These are phyloP conservation scores for Pharmacophagus antenor DNA, from an alignment of 2,888 invertebrate genomes.

Conservation along the genomic window DNA sequence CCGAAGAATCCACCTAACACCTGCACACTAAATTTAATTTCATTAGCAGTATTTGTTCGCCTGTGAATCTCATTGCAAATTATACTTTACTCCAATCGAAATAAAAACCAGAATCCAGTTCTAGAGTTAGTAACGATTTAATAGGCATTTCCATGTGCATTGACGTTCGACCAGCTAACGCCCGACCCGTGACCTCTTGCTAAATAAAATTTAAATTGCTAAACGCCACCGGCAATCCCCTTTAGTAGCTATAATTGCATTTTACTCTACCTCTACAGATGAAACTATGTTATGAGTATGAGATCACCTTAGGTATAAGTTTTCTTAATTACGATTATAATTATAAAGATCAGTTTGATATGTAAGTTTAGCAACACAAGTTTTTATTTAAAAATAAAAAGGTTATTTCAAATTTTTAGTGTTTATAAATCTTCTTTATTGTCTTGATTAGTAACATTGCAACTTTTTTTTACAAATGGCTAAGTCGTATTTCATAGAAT, in stretches of 20 bases:
- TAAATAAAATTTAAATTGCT: conserved; percentile 41
- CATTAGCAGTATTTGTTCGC: conserved; percentile 17
- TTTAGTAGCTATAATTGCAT: conserved; percentile 38
- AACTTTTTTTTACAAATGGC: no score
- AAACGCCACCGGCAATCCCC: conserved; percentile 38
- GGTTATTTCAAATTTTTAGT: no score
- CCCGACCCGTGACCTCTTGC: conserved; percentile 42
- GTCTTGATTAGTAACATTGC: no score
- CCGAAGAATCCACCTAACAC: conserved; percentile 23
- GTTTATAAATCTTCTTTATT: no score
- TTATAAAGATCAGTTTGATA: no score
- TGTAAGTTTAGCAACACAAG: background rate
- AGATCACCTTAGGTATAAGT: background rate
- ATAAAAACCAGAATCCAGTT: conserved; percentile 1
- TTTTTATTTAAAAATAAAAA: background rate
- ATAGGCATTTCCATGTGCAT: conserved; percentile 25
- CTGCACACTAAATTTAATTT: conserved; percentile 28
- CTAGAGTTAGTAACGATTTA: background rate
- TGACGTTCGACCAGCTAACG: conserved; percentile 22
- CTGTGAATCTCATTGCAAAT: background rate
- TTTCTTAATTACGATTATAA: no score
- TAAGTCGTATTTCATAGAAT: no score
- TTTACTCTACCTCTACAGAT: conserved; percentile 26
- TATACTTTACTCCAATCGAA: background rate
- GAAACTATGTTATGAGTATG: conserved; percentile 1